Conservation (phyloP, 2,113 vertebrate species). For the Xenotilapia caudafasciata region DNA sequence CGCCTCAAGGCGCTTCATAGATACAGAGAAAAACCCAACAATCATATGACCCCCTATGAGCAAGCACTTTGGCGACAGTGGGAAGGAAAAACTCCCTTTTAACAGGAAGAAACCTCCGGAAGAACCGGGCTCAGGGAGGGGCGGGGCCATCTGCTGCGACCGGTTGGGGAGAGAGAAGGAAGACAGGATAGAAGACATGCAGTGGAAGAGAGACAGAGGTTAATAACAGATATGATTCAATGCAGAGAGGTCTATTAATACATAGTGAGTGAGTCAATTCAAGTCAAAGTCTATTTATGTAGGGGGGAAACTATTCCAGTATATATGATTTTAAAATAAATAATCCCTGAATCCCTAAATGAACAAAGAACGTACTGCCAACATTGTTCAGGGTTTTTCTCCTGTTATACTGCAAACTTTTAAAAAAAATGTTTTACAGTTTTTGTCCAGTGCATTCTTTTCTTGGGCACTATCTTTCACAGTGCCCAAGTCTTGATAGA, state of each 20-base stretch:
- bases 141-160: no score
- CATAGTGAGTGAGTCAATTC: background rate
- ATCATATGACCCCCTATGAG: no score
- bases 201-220: no score
- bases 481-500: background rate
- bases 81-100: no score
- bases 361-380: background rate
- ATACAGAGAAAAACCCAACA: no score
- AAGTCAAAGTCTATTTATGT: background rate
- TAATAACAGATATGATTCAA: no score
- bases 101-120: accelerated
- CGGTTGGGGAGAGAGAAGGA: no score
- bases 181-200: no score
- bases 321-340: background rate
- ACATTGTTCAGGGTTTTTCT: background rate
- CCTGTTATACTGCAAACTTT: background rate
- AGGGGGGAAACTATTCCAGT: accelerated
- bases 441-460: background rate
- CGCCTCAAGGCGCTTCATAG: no score
- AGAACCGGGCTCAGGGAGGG: no score
- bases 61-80: no score
- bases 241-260: no score
- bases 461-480: background rate
- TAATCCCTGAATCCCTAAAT: background rate
- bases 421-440: background rate